Conservation (phyloP, 1,140 invertebrate species). For the Drosophila kikkawai region DNA sequence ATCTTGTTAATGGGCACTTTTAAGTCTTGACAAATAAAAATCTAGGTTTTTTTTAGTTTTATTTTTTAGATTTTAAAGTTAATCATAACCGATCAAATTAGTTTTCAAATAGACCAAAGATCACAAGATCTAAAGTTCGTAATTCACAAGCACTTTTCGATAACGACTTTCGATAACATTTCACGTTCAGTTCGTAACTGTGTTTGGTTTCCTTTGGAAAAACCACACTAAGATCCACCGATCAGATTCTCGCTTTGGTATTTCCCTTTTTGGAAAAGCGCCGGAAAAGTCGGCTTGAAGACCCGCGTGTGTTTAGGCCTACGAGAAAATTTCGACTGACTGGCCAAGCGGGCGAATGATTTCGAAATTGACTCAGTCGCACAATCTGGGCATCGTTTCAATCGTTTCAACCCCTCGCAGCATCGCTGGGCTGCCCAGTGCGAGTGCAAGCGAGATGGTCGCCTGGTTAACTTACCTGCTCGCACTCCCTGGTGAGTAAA, state of each 20-base stretch:
- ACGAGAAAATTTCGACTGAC: constrained; percentile 50
- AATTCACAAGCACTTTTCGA: constrained; percentile 7
- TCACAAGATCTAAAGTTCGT: background rate
- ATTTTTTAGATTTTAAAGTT: background rate
- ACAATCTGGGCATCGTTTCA: constrained; percentile 59
- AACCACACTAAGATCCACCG: constrained; percentile 11
- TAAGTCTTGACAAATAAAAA: background rate
- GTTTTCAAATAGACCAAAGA: background rate
- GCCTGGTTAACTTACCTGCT: constrained; percentile 3
- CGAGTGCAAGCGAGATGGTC: constrained; percentile 16
- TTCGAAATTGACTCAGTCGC: constrained; percentile 76
- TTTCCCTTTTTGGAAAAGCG: constrained; percentile 17
- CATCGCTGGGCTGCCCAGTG: constrained; percentile 10
- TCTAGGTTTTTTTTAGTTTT: background rate
- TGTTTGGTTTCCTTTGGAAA: background rate
- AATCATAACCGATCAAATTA: background rate
- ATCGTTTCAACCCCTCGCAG: constrained; percentile 53
- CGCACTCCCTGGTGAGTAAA: constrained; percentile 50
- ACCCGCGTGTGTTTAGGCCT: constrained; percentile 84
- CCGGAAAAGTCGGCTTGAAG: constrained; percentile 20
- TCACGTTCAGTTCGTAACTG: background rate
- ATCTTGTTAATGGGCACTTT: background rate
- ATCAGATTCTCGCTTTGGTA: constrained; percentile 21
- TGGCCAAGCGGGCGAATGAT: constrained; percentile 70
- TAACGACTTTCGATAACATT: constrained; percentile 12